Evolutionary conservation across 2,888 invertebrate genomes (phyloP).

Genomic region (Trachelus stipa): DNA sequence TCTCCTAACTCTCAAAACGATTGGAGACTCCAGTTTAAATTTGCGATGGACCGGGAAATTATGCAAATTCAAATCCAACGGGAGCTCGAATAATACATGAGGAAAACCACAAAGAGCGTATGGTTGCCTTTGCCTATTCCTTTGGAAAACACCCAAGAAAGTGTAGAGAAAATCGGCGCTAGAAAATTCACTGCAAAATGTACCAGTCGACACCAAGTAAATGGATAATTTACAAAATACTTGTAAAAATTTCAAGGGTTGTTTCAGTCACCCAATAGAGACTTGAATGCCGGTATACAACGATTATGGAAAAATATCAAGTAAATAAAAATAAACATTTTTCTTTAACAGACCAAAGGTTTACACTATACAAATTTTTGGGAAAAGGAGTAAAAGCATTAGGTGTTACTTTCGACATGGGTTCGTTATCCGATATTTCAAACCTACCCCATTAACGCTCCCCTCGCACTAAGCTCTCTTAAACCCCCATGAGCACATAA

Average conservation of each 20-base stretch:
- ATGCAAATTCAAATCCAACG: slow-evolving; percentile 35
- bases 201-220: background rate
- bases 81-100: slow-evolving; percentile 37
- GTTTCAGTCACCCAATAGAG: background rate
- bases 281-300: background rate
- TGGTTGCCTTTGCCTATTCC: background rate
- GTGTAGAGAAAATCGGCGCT: background rate
- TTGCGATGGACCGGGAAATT: slow-evolving; percentile 36
- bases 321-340: background rate
- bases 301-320: background rate
- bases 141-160: background rate
- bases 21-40: slow-evolving; percentile 28
- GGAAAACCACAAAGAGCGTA: slow-evolving; percentile 26
- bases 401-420: slow-evolving; percentile 39
- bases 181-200: background rate
- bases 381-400: slow-evolving; percentile 14
- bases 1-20: background rate
- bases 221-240: background rate
- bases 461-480: slow-evolving; percentile 53
- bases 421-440: slow-evolving; percentile 29
- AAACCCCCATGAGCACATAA: slow-evolving; percentile 58
- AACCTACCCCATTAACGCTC: slow-evolving; percentile 47
- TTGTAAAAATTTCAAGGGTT: background rate
- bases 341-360: background rate
- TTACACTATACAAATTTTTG: background rate